Conservation (phyloP, 1,140 invertebrate genomes). For the Drosophila eugracilis region DNA sequence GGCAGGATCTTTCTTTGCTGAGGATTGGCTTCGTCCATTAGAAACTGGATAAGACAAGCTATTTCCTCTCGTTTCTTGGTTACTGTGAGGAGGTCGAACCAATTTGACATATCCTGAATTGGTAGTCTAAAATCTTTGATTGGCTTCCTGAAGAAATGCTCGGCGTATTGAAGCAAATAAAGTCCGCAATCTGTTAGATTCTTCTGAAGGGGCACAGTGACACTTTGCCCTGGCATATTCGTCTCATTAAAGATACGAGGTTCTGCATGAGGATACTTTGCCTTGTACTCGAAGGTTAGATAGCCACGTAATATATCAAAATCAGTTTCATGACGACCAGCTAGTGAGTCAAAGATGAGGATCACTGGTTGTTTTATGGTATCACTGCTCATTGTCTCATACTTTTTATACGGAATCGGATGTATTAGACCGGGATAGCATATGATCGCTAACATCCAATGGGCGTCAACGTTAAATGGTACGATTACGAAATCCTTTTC, state of each 20-base stretch:
- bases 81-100: conserved; percentile 92
- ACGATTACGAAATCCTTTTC: conserved; percentile 98
- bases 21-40: conserved; percentile 88
- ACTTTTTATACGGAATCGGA: conserved; percentile 85
- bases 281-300: conserved; percentile 94
- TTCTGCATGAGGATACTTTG: conserved; percentile 87
- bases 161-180: conserved; percentile 97
- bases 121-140: conserved; percentile 91
- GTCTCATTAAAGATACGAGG: conserved; percentile 89
- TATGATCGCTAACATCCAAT: conserved; percentile 99
- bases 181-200: conserved; percentile 99
- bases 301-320: conserved; percentile 95
- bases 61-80: conserved; percentile 92
- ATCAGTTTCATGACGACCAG: conserved; percentile 91
- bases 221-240: conserved; percentile 92
- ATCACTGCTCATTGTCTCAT: conserved; percentile 24
- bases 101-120: conserved; percentile 90
- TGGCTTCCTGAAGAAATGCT: conserved; percentile 95
- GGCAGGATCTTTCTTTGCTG: conserved; percentile 85
- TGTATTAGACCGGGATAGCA: conserved; percentile 94
- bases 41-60: conserved; percentile 88
- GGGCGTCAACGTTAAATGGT: conserved; percentile 98
- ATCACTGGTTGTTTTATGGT: conserved; percentile 90
- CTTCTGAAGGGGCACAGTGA: conserved; percentile 97
- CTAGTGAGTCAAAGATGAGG: conserved; percentile 97